Evolutionary conservation across 2,113 vertebrate species (phyloP).

Genomic region (Marmota flaviventris): DNA sequence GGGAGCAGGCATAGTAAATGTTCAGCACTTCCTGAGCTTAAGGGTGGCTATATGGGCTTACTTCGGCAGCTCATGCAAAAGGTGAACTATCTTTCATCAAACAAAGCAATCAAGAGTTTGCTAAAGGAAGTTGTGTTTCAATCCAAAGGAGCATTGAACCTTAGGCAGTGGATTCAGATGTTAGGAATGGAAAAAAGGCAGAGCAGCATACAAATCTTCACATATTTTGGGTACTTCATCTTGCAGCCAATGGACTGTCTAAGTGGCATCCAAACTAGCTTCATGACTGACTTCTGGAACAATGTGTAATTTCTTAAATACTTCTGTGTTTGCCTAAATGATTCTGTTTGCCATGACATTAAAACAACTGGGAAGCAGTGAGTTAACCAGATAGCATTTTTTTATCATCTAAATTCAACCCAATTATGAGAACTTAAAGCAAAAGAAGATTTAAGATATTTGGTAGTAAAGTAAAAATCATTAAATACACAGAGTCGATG

Average conservation of each 20-base stretch:
- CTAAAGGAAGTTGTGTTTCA: not conserved
- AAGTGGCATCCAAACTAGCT: not conserved
- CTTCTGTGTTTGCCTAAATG: not conserved
- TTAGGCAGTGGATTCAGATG: not conserved
- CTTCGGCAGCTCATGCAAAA: not conserved
- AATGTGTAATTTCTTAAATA: not conserved
- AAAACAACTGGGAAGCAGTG: slow-evolving; percentile 8
- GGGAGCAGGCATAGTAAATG: not conserved
- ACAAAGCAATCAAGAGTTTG: not conserved
- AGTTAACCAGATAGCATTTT: slow-evolving; percentile 13
- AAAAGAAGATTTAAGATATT: slow-evolving; percentile 49
- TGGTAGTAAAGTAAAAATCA: slow-evolving; percentile 44
- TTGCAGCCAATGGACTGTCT: not conserved
- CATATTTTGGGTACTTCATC: not conserved
- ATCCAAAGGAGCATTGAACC: not conserved
- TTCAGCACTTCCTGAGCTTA: not conserved
- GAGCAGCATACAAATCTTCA: not conserved
- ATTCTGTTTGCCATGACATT: not conserved
- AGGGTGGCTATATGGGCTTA: not conserved
- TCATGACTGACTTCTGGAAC: not conserved
- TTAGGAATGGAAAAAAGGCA: not conserved
- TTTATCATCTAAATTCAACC: slow-evolving; percentile 38
- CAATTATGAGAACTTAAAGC: slow-evolving; percentile 49
- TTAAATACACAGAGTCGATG: slow-evolving; percentile 47
- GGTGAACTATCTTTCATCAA: not conserved